Conservation (phyloP, 2,113 vertebrate species). For the Anser cygnoides region DNA sequence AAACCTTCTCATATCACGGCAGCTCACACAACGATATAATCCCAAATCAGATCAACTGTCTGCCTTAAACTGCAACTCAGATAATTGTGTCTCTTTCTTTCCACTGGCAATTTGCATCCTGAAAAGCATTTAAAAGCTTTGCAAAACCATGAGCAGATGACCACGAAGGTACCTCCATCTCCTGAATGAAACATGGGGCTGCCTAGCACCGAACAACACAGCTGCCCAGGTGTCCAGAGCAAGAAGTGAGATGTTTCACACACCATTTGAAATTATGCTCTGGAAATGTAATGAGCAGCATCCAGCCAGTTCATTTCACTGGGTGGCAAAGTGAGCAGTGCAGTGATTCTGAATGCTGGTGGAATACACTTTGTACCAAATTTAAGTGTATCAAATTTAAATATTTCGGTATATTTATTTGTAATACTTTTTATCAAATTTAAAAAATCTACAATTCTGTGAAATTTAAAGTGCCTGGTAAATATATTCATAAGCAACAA, state of each 20-base stretch:
- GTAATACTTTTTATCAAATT: too few species aligned
- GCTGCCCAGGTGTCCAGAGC: neutral
- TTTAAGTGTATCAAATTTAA: too few species aligned
- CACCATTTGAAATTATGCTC: neutral
- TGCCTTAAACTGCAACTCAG: neutral
- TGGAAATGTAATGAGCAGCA: neutral
- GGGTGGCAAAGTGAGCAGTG: neutral
- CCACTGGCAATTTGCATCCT: neutral
- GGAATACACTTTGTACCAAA: neutral
- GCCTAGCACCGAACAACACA: neutral
- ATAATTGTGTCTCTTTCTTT: neutral
- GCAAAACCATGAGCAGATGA: neutral
- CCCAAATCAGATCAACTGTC: neutral
- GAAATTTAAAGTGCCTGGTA: neutral
- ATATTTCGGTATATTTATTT: too few species aligned
- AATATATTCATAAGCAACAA: neutral
- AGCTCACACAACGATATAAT: neutral
- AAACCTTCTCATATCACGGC: neutral
- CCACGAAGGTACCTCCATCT: fast-evolving
- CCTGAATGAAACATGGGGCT: fast-evolving
- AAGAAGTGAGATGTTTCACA: neutral
- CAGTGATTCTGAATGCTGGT: neutral
- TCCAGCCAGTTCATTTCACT: neutral
- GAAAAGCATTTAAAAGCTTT: neutral
- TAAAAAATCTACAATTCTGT: too few species aligned